Base-by-base conservation (phyloP, 2,113 vertebrate genomes). In the Cyanistes caeruleus region DNA sequence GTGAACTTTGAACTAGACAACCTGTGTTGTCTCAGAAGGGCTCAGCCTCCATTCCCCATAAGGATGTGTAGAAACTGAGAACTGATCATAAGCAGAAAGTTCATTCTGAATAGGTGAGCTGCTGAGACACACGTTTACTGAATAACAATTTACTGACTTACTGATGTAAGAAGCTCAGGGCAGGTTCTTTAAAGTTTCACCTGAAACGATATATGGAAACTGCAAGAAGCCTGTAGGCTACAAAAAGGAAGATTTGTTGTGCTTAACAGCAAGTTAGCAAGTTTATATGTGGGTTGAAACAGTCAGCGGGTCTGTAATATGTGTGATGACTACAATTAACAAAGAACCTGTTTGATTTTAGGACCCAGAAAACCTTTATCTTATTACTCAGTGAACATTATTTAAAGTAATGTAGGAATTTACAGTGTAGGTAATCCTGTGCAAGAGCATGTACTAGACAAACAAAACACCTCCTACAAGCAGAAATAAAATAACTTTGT, bases 401-500 rank as follows among this genome's bases (percentile, higher is more conserved):
- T 68, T 63, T 84, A 55, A 86, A 65, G 5, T 27, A 49, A 56
- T 1, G 9, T 23, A 60, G 11, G 62, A 69, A 69, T 65, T 4
- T 7, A 49, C 64, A 58, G 10, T 9, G 9, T 21, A 59, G n/a
- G 35, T 46, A 89, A 62, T 30, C 11, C 25, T 59, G 7, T 33
- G 13, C 15, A 70, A 78, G 39, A 53, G 4, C 62, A 13, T 53
- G 56, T 9, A 13, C 4, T 18, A 49, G 24, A 23, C 19, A 87
- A 89, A 58, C 2, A 74, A 78, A 67, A 3, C 5, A 60, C 9
- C 11, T 82, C 44, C 33, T 64, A 43, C 25, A 84, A 53, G 49
- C 6, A 51, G 37, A 46, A 59, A 43, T 39, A 18, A 81, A 69
- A n/a, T 10, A 59, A 58, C 0, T 0, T 15, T 39, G n/a, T 23